These are phyloP conservation scores for Rallus crepitans DNA, from an alignment of 2,797 vertebrate genomes.

Conservation along the genomic window DNA sequence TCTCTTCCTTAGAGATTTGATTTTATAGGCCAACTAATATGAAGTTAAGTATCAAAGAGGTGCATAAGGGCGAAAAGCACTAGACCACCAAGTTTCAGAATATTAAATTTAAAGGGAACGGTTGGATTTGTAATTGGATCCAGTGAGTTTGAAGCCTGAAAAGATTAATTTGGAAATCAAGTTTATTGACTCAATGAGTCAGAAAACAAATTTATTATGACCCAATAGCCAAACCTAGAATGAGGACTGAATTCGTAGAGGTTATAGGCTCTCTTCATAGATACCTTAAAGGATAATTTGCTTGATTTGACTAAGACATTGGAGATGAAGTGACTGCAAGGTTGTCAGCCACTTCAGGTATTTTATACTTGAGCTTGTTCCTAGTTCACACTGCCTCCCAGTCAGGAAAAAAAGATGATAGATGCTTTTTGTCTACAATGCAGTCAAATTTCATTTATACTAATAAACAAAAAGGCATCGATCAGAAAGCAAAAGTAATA, in stretches of 20 bases:
- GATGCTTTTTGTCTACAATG: constrained; percentile 42
- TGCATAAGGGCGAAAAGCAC: constrained; percentile 18
- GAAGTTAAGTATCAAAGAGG: constrained; percentile 5
- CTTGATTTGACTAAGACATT: constrained; percentile 16
- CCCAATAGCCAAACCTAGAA: background rate
- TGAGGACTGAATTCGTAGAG: background rate
- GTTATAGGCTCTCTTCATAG: background rate
- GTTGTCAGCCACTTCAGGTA: background rate
- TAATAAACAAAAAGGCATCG: constrained; percentile 41
- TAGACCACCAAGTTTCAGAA: constrained; percentile 50
- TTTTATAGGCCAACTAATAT: constrained; percentile 11
- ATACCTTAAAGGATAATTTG: constrained; percentile 14
- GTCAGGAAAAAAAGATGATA: constrained; percentile 20
- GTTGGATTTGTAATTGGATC: constrained; percentile 53
- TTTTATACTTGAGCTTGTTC: constrained; percentile 43
- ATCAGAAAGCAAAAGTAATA: constrained; percentile 48
- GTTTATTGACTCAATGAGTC: constrained; percentile 61
- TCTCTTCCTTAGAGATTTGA: constrained; percentile 5
- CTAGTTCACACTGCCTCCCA: background rate
- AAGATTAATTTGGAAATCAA: constrained; percentile 60
- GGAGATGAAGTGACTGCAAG: background rate
- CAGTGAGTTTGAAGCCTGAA: constrained; percentile 47
- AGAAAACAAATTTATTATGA: constrained; percentile 57
- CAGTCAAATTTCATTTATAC: constrained; percentile 43
- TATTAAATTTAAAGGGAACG: constrained; percentile 37